These are phyloP conservation scores for Branchipolynoe longqiensis DNA, from an alignment of 2,888 invertebrate genomes.

Conservation along the genomic window DNA sequence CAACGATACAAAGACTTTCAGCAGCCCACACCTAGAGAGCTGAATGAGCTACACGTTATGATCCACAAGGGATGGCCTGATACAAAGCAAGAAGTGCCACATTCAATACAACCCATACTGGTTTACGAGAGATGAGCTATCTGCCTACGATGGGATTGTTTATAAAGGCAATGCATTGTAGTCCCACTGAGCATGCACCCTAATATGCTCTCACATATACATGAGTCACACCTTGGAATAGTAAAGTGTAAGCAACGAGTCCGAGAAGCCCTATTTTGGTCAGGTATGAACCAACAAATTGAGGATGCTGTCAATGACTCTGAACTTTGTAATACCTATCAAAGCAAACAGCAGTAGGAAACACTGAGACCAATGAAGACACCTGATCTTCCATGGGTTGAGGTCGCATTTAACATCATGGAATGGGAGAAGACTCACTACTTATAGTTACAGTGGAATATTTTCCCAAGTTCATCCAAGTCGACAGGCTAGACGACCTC, in stretches of 20 bases:
- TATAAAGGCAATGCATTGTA: slow-evolving; percentile 50
- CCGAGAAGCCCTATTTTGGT: slow-evolving; percentile 37
- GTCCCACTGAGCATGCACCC: slow-evolving; percentile 24
- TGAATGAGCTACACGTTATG: slow-evolving; percentile 51
- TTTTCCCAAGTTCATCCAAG: slow-evolving; percentile 9
- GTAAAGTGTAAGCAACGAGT: slow-evolving; percentile 14
- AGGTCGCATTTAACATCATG: slow-evolving; percentile 4
- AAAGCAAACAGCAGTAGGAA: neutral
- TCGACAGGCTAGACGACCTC: neutral
- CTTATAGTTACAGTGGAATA: slow-evolving; percentile 1
- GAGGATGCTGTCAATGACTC: slow-evolving; percentile 31
- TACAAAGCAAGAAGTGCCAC: slow-evolving; percentile 12
- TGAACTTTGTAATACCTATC: neutral
- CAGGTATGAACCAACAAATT: slow-evolving; percentile 46
- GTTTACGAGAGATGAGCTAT: too few species aligned
- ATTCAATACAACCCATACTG: too few species aligned
- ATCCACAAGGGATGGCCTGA: slow-evolving; percentile 55
- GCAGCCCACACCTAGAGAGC: slow-evolving; percentile 23
- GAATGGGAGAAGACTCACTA: neutral
- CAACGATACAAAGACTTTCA: slow-evolving; percentile 32
- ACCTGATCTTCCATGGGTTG: slow-evolving; percentile 23
- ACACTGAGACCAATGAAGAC: neutral
- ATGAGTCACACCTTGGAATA: slow-evolving; percentile 25
- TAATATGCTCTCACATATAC: slow-evolving; percentile 21
- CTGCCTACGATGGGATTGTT: slow-evolving; percentile 40